Evolutionary conservation across 1,140 invertebrate genomes (phyloP).

Genomic region (Diachasmimorpha longicaudata): DNA sequence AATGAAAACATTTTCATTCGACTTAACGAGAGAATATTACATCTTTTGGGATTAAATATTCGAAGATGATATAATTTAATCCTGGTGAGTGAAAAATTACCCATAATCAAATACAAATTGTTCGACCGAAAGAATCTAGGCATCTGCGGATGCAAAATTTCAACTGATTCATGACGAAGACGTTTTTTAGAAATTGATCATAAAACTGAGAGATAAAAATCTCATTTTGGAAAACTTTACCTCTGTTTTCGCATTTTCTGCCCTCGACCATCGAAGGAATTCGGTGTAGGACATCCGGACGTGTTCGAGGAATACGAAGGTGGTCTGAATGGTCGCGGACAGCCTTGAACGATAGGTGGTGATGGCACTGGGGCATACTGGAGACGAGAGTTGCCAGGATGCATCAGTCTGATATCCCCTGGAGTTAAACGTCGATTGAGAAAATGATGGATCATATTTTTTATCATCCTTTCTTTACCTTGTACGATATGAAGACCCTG

Average conservation of each 20-base stretch:
- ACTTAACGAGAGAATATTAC: neutral
- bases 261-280: conserved; percentile 53
- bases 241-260: conserved; percentile 59
- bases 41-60: no score
- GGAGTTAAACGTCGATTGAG: neutral
- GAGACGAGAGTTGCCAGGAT: conserved; percentile 51
- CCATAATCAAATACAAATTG: no score
- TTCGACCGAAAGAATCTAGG: no score
- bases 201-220: neutral
- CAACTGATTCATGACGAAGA: no score
- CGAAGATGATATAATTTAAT: no score
- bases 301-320: conserved; percentile 56
- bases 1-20: neutral
- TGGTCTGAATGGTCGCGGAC: conserved; percentile 54
- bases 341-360: conserved; percentile 58
- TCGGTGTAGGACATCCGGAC: conserved; percentile 51
- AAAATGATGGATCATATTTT: neutral
- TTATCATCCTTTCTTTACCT: conserved; percentile 39
- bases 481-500: conserved; percentile 59
- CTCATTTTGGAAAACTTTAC: conserved; percentile 30
- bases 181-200: no score
- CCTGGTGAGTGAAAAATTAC: no score
- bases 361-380: conserved; percentile 57
- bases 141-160: no score
- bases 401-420: conserved; percentile 60